Evolutionary conservation across 2,888 invertebrate species (phyloP).

Genomic region (Rhagophthalmus giganteus): DNA sequence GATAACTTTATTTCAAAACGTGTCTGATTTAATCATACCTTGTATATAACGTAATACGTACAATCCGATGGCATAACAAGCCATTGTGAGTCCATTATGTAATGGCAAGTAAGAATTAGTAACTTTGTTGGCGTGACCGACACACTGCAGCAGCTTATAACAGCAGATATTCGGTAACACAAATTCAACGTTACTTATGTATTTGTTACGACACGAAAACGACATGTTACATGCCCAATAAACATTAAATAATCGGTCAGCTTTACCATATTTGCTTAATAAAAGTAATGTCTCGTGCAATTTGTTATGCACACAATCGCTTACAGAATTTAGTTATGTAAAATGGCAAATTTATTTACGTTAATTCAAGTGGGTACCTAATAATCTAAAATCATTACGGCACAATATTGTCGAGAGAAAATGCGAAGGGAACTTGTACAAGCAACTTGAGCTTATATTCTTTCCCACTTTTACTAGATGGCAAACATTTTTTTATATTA

Average conservation of each 20-base stretch:
- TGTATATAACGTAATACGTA: conserved; percentile 30
- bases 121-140: conserved; percentile 25
- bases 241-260: conserved; percentile 22
- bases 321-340: conserved; percentile 8
- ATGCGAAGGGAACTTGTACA: too few species aligned
- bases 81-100: conserved; percentile 33
- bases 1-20: conserved; percentile 18
- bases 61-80: conserved; percentile 35
- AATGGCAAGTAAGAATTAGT: conserved; percentile 19
- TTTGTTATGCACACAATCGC: conserved; percentile 9
- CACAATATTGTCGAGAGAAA: too few species aligned
- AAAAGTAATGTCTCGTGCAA: conserved; percentile 6
- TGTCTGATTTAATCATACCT: conserved; percentile 20
- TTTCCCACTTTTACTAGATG: too few species aligned
- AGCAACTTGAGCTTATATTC: too few species aligned
- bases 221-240: conserved; percentile 24
- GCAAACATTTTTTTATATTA: too few species aligned
- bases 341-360: background rate
- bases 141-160: conserved; percentile 18
- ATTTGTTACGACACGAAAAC: conserved; percentile 9
- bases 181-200: conserved; percentile 7
- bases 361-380: too few species aligned
- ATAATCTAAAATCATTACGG: too few species aligned
- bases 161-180: conserved; percentile 29
- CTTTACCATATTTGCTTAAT: conserved; percentile 13